Percentiles rank a stretch among this genome's conserved stretches.
These are phyloP conservation scores for Nixonia krombeini DNA, from an alignment of 1,140 invertebrate genomes.

Conservation along the genomic window DNA sequence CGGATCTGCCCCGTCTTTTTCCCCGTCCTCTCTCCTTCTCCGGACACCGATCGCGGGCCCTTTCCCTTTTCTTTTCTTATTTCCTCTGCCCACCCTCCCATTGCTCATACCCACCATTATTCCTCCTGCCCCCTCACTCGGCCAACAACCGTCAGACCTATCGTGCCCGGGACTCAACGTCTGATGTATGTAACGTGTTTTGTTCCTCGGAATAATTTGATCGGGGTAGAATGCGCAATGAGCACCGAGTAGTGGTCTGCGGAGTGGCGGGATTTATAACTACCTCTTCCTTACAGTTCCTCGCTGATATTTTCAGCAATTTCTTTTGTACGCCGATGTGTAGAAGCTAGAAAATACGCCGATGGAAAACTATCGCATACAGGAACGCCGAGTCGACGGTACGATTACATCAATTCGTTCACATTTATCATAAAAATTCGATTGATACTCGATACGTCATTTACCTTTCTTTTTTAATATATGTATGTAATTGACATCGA, in stretches of 20 bases:
- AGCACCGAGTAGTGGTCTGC: slow-evolving; percentile 30
- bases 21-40: neutral
- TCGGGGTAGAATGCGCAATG: slow-evolving; percentile 55
- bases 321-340: no score
- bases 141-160: neutral
- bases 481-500: no score
- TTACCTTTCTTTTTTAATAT: no score
- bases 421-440: no score
- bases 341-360: no score
- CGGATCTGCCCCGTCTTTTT: neutral
- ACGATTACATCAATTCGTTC: no score
- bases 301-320: neutral
- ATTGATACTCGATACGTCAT: no score
- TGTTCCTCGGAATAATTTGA: slow-evolving; percentile 56
- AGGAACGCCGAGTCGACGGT: no score
- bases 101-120: neutral
- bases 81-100: neutral
- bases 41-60: neutral
- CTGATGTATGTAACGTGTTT: slow-evolving; percentile 43
- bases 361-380: no score
- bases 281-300: neutral
- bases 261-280: slow-evolving; percentile 18
- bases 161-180: slow-evolving; percentile 16
- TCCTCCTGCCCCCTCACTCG: neutral
- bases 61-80: neutral